phyloP scores from a whole-genome alignment of 2,113 vertebrate species.

The human region GRCh38 chr2:132760501-132761000 shows the following conservation, averaged over 20 bases:
- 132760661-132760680: conserved; percentile 1
- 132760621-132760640: background rate
- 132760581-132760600: background rate
- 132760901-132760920: background rate
- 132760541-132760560: background rate
- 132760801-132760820: background rate
- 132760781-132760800: conserved; percentile 14
- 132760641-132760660: background rate
- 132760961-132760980: background rate
- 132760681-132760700: background rate
- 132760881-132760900: background rate
- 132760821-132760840: background rate
- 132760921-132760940: background rate
- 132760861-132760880: background rate
- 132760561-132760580: background rate
- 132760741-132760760: background rate
- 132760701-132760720: background rate
- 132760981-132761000: background rate
- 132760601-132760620: background rate
- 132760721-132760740: background rate
- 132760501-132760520: background rate
- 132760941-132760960: background rate
- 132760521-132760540: background rate
- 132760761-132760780: background rate
- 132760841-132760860: background rate